Conservation (phyloP, 2,113 vertebrate species). For the Notarius lentiginosus region DNA sequence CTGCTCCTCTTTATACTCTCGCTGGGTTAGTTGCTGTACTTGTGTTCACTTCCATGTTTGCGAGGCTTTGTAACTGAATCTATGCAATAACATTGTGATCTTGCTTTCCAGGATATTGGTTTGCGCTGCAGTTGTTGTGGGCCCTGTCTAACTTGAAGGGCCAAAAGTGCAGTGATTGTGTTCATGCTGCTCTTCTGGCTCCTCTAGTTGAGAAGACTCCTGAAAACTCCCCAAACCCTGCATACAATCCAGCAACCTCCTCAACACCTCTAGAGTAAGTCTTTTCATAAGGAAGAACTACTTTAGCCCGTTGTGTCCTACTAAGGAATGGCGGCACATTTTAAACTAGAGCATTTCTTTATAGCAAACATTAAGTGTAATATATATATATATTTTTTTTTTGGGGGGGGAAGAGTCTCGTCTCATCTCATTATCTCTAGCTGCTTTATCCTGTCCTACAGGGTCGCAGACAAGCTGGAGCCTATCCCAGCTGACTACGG, state of each 20-base stretch:
- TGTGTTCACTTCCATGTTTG: neutral
- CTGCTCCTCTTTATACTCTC: slow-evolving; percentile 68
- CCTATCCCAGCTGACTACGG: no score
- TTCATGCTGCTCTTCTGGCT: neutral
- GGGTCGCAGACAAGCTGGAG: no score
- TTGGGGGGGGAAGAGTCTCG: no score
- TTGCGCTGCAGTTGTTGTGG: slow-evolving; percentile 51
- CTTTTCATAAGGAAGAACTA: neutral
- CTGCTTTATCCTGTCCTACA: no score
- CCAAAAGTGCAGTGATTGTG: neutral
- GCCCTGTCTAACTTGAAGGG: slow-evolving; percentile 35
- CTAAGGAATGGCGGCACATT: neutral
- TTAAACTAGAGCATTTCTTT: neutral
- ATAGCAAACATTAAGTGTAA: neutral
- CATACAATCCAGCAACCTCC: slow-evolving; percentile 39
- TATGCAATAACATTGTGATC: neutral
- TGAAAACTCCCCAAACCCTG: slow-evolving; percentile 29
- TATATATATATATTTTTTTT: no score
- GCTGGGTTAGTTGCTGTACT: slow-evolving; percentile 58
- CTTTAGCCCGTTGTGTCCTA: neutral
- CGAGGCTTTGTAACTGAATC: neutral
- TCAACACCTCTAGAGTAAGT: slow-evolving; percentile 76
- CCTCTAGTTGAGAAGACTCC: neutral
- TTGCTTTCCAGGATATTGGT: slow-evolving; percentile 68
- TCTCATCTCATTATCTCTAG: no score